A percentile compares a stretch with the other conserved stretches of the same genome.
Evolutionary conservation across 2,888 invertebrate genomes (phyloP).

Genomic region (Drosophila subquinaria): DNA sequence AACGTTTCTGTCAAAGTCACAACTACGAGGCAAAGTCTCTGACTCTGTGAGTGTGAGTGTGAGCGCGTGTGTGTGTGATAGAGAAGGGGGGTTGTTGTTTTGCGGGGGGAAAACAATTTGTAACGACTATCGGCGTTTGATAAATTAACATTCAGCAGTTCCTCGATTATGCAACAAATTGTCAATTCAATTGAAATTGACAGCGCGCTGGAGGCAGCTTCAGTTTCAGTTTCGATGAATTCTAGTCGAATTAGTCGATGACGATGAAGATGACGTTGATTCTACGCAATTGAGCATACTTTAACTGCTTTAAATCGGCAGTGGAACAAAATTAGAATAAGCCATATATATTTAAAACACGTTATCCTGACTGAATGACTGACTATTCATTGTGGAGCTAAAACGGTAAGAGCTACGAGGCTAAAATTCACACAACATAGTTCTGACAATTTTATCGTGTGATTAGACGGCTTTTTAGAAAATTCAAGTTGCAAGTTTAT

Average conservation of each 20-base stretch:
- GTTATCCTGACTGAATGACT: too few relatives aligned
- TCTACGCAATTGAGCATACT: constrained; percentile 1
- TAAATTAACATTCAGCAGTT: constrained; percentile 81
- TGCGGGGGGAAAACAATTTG: constrained; percentile 75
- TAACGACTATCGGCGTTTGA: constrained; percentile 81
- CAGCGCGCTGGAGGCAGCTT: constrained; percentile 61
- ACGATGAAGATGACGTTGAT: constrained; percentile 18
- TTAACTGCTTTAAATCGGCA: neutral
- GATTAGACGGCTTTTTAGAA: too few relatives aligned
- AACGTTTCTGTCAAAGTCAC: constrained; percentile 55
- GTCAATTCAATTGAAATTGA: constrained; percentile 78
- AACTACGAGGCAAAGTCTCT: constrained; percentile 27
- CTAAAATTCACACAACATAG: too few relatives aligned
- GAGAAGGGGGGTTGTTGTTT: constrained; percentile 36
- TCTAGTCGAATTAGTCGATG: constrained; percentile 34
- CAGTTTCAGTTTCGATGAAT: constrained; percentile 38
- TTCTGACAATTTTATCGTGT: too few relatives aligned
- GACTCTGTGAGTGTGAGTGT: constrained; percentile 5
- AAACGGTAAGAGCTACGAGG: too few relatives aligned
- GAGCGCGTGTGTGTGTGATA: constrained; percentile 15
- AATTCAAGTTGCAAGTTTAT: too few relatives aligned
- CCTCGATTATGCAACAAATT: constrained; percentile 80
- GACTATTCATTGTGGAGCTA: too few relatives aligned
- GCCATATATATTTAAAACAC: too few relatives aligned
- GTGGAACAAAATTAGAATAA: too few relatives aligned